Evolutionary conservation across 2,888 invertebrate genomes (phyloP), one percentile per base, ranked within the genome.

Genomic region (Pterostichus niger): DNA sequence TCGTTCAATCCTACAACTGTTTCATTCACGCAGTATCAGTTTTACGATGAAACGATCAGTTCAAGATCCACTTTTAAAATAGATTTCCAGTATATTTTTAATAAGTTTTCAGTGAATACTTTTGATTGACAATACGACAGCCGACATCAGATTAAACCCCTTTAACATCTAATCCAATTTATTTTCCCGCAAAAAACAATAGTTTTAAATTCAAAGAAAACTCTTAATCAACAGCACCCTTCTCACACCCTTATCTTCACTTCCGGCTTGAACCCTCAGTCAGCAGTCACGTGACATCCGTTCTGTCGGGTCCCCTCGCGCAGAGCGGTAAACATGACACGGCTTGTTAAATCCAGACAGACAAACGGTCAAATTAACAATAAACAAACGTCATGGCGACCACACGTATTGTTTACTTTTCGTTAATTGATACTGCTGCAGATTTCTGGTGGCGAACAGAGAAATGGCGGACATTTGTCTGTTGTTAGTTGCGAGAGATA

Each of bases 301-400:
- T 15, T 64, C n/a, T 33, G 33, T 31, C 17, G 31, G 46, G 1
- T n/a, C 52, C 52, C 52, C 52, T 9, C 10, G 10, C 31, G 7
- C 24, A 24, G 4, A 33, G 64, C 44, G 68, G 68, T 11, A 71
- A 71, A 71, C 76, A 76, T 76, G 35, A 56, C 52, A 56, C 52
- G 76, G 76, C 56, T 76, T 76, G 76, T 76, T 76, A 76, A 54
- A 76, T 56, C 40, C 56, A 40, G 76, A 54, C 76, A 56, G 76
- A 56, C 76, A 76, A 76, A 76, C 56, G 76, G 76, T 56, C 76
- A 76, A 54, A 35, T 56, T 76, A 76, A 76, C 76, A 76, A 76
- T 76, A 76, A 76, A 76, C 76, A 76, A 76, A 76, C 76, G 56
- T 24, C 76, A 76, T 52, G 68, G 17, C 7, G 15, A 71, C 68